Evolutionary conservation across 1,140 invertebrate genomes (phyloP).

Genomic region (Chironomus striatipennis): DNA sequence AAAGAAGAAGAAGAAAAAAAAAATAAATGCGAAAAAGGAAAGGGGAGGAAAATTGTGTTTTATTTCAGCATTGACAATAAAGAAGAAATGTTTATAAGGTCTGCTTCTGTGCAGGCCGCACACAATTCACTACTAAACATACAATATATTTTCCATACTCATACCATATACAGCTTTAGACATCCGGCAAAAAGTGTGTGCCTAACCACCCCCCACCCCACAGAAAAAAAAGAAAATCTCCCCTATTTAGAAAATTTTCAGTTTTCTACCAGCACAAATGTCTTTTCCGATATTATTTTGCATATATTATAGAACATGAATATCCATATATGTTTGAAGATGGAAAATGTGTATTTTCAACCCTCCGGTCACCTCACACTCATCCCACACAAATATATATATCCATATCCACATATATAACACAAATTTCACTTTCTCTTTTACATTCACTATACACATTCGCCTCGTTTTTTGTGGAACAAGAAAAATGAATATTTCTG

Average conservation of each 20-base stretch:
- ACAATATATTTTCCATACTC: not conserved
- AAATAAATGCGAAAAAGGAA: not conserved
- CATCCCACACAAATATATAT: not conserved
- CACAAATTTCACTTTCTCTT: constrained; percentile 3
- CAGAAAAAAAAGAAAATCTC: not conserved
- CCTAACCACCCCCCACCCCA: not conserved
- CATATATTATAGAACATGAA: constrained; percentile 23
- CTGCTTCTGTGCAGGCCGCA: not conserved
- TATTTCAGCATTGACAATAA: constrained; percentile 22
- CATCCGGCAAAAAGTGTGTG: too few species aligned
- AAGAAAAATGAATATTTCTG: constrained; percentile 14
- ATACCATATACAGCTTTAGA: not conserved
- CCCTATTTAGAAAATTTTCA: constrained; percentile 24
- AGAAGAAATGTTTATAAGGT: constrained; percentile 24
- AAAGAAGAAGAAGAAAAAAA: not conserved
- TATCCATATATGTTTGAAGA: constrained; percentile 12
- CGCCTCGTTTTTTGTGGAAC: constrained; percentile 3
- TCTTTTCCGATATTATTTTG: constrained; percentile 22
- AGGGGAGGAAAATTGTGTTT: not conserved
- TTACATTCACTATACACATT: not conserved
- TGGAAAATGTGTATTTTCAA: constrained; percentile 20
- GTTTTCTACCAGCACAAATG: constrained; percentile 18
- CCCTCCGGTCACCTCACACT: not conserved
- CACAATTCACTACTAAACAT: constrained; percentile 23
- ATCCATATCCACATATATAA: not conserved